Conservation (phyloP, 2,888 invertebrate species). For the Halictus quadricinctus region DNA sequence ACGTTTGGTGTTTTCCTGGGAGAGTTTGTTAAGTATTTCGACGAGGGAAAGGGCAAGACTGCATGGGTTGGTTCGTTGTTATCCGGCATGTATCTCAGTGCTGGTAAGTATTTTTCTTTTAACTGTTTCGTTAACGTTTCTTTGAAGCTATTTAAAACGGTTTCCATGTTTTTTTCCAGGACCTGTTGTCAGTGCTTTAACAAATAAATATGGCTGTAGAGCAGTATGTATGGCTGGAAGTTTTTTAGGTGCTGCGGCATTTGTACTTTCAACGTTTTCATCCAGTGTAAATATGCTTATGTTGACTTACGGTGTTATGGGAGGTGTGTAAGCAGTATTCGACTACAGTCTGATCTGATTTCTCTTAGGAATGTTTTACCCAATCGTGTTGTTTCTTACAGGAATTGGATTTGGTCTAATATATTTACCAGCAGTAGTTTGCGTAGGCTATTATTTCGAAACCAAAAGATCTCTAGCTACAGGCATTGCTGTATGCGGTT, state of each 20-base stretch:
- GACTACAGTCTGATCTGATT: neutral
- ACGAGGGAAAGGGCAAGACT: conserved; percentile 92
- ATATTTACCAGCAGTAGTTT: conserved; percentile 97
- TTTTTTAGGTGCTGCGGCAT: conserved; percentile 91
- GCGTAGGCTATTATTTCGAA: conserved; percentile 98
- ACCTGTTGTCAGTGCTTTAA: conserved; percentile 96
- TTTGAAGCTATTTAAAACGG: neutral
- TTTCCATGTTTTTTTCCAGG: conserved; percentile 83
- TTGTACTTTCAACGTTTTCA: conserved; percentile 94
- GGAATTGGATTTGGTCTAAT: conserved; percentile 96
- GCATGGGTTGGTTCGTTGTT: conserved; percentile 98
- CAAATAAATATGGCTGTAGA: conserved; percentile 97
- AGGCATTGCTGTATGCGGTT: conserved; percentile 97
- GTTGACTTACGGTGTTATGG: conserved; percentile 95
- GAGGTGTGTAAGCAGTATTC: conserved; percentile 86
- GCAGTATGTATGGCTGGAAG: conserved; percentile 96
- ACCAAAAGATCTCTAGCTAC: conserved; percentile 97
- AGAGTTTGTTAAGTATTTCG: conserved; percentile 91
- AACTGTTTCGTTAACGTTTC: neutral
- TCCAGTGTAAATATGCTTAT: conserved; percentile 94
- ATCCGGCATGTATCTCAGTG: conserved; percentile 97
- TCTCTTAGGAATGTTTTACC: neutral
- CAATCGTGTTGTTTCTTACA: conserved; percentile 77
- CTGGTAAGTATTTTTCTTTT: conserved; percentile 85
- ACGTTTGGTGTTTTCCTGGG: conserved; percentile 97